Evolutionary conservation across 37 sponge, comb jelly and placozoan genomes (phyloP).

Genomic region (Axinella damicornis): DNA sequence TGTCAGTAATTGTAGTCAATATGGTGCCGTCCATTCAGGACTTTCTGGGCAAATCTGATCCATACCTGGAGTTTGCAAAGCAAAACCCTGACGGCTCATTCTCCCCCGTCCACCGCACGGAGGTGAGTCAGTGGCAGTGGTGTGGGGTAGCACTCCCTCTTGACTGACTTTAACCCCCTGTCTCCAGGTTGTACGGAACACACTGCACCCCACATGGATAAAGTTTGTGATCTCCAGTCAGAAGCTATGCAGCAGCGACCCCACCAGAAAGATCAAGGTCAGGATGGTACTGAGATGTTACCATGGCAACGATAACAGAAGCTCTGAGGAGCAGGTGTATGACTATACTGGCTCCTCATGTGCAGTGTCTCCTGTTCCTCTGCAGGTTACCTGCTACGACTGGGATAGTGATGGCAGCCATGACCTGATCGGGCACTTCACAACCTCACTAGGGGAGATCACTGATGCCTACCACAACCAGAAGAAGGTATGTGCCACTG

Average conservation of each 20-base stretch:
- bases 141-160: too few species aligned
- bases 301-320: too few species aligned
- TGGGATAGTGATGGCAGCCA: conserved; percentile 83
- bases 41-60: conserved; percentile 85
- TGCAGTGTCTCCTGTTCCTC: background rate
- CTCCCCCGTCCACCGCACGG: conserved; percentile 60
- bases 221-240: conserved; percentile 58
- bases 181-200: conserved; percentile 86
- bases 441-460: conserved; percentile 64
- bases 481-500: conserved; percentile 3
- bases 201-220: conserved; percentile 87
- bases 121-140: conserved; percentile 10
- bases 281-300: too few species aligned
- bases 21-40: conserved; percentile 51
- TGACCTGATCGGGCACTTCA: conserved; percentile 86
- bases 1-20: background rate
- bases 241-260: conserved; percentile 62
- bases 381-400: conserved; percentile 84
- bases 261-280: conserved; percentile 70
- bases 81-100: conserved; percentile 79
- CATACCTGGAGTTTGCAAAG: conserved; percentile 74
- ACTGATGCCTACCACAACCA: background rate
- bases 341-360: background rate
- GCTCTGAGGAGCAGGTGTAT: background rate
- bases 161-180: too few species aligned